Evolutionary conservation across 2,113 vertebrate genomes (phyloP), one percentile per base, ranked within the genome.

Genomic region (Lethenteron camtschaticum): DNA sequence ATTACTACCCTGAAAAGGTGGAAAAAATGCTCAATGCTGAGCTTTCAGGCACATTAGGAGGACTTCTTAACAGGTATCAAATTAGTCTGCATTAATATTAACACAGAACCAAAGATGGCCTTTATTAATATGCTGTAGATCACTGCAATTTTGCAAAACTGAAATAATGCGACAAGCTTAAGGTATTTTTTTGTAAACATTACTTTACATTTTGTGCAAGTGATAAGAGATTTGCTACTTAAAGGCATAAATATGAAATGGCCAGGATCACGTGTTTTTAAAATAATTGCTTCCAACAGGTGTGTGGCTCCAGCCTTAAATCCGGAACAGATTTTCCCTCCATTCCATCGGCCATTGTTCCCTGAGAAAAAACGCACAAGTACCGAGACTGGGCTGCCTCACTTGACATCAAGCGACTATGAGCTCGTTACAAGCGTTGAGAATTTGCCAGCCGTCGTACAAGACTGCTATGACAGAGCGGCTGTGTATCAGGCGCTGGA

Each of bases 401-500:
- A 0, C 77, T 81, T 41, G 69, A 82, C 78, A 0, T 77, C 72
- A 24, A 68, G 73, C 0, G 87, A 96, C 75, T 85, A 90, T 0
- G 75, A 71, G 68, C 77, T 99, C n/a, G 70, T 95, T 74, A 77
- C 78, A 0, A 73, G 80, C 0, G 81, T 95, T 59, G 72, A 74
- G 24, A 72, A 70, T 1, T 82, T 99, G 56, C 84, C 85, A 1
- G 66, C 63, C 3, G 77, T 80, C 72, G 86, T 92, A 56, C 78
- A 81, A 7, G 12, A 69, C 55, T 78, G 82, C 71, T 88, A 83
- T 2, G 82, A 87, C 56, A 74, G 71, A 71, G 82, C 91, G 73
- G 82, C 86, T 41, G 77, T 87, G 8, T 89, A 95, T 79, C 95
- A 87, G 75, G 90, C 87, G 41, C 75, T 96, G 76, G 92, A 96